Conservation (phyloP, 53 echinoderm and acorn worm genomes). For the Crossaster papposus region DNA sequence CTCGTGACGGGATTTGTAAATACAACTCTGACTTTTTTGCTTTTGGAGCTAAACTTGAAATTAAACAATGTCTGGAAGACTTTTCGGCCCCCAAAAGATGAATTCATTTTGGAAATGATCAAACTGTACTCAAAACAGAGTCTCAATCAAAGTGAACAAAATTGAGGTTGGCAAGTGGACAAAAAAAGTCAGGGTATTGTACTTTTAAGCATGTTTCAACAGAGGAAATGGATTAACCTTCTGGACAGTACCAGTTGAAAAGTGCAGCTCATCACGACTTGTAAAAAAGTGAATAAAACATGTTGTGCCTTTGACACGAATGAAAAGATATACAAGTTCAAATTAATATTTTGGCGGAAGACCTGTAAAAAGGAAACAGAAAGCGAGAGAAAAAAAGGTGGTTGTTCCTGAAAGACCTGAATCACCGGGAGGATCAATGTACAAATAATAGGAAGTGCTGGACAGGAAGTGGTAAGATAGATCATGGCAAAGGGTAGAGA, state of each 20-base stretch:
- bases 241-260: conserved; percentile 4
- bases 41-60: no score
- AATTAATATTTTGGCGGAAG: conserved; percentile 48
- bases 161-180: background rate
- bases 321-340: conserved; percentile 1
- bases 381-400: conserved; percentile 1
- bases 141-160: no score
- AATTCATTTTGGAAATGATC: background rate
- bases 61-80: no score
- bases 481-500: no score
- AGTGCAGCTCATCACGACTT: background rate
- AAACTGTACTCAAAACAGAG: background rate
- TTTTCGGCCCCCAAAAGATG: no score
- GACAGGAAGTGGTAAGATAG: conserved; percentile 41
- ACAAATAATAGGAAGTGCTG: conserved; percentile 32
- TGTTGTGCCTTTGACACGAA: background rate
- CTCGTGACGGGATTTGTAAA: no score
- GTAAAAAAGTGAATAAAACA: conserved; percentile 36
- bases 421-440: conserved; percentile 7
- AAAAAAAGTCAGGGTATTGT: background rate
- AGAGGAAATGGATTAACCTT: conserved; percentile 45
- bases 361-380: background rate
- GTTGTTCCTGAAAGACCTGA: conserved; percentile 23
- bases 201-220: conserved; percentile 31
- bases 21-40: no score